These are phyloP conservation scores for Acholoe squamosa DNA, from an alignment of 2,888 invertebrate species.

Conservation along the genomic window DNA sequence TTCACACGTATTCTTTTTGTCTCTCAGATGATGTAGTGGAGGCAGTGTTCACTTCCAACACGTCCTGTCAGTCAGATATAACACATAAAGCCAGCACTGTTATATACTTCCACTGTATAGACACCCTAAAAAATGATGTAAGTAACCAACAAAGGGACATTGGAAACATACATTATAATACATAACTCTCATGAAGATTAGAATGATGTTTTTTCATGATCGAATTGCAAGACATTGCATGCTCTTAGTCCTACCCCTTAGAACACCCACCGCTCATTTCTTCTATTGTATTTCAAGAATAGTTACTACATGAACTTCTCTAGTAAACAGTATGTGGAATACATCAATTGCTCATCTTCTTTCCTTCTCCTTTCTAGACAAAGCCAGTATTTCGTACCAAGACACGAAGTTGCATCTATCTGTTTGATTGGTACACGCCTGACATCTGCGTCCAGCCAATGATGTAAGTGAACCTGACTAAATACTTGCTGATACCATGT, in stretches of 20 bases:
- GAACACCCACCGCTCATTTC: no score
- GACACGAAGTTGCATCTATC: conserved; percentile 33
- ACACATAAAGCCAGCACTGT: conserved; percentile 70
- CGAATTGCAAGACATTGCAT: no score
- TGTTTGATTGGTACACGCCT: conserved; percentile 56
- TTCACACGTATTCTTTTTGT: no score
- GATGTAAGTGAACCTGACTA: conserved; percentile 2
- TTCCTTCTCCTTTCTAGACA: conserved; percentile 15
- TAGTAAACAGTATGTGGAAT: no score
- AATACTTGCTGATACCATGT: no score
- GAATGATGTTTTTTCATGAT: no score
- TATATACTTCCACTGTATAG: conserved; percentile 75
- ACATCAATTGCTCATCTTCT: neutral
- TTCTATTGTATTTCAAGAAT: no score
- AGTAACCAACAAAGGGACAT: neutral
- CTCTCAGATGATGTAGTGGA: conserved; percentile 74
- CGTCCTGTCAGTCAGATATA: conserved; percentile 72
- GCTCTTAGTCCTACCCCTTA: no score
- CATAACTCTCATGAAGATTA: no score
- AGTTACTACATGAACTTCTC: no score
- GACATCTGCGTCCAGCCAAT: neutral
- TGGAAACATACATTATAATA: no score
- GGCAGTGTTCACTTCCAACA: conserved; percentile 71
- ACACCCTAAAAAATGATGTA: neutral
- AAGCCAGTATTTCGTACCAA: conserved; percentile 18